Percentiles rank a stretch among this genome's conserved stretches.
Evolutionary conservation across 2,888 invertebrate genomes (phyloP).

Genomic region (Malachius bipustulatus): DNA sequence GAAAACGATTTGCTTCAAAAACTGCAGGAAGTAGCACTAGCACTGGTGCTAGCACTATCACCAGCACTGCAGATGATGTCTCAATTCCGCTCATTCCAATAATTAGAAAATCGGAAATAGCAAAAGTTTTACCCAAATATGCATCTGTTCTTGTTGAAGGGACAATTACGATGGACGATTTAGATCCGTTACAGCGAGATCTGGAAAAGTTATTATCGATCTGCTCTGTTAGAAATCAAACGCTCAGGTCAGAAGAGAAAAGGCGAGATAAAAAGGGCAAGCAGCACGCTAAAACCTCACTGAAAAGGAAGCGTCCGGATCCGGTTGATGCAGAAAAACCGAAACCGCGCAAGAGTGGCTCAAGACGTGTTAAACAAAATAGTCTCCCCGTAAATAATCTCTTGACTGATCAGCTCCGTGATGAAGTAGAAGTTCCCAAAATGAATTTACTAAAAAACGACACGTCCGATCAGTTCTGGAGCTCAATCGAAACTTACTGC

Average conservation of each 20-base stretch:
- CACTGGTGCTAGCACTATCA: too few species aligned
- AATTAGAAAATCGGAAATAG: background rate
- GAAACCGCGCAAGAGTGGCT: conserved; percentile 27
- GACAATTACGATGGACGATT: conserved; percentile 77
- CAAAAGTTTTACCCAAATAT: conserved; percentile 1
- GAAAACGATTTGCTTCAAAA: too few species aligned
- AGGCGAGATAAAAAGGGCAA: conserved; percentile 45
- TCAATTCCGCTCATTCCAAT: conserved; percentile 1
- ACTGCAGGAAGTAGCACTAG: too few species aligned
- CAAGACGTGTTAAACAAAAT: conserved; percentile 28
- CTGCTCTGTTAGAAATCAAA: conserved; percentile 66
- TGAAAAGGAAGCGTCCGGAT: conserved; percentile 32
- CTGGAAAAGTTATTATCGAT: conserved; percentile 75
- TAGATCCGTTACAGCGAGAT: conserved; percentile 78
- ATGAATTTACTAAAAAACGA: conserved; percentile 75
- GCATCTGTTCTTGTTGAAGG: conserved; percentile 47
- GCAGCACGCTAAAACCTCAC: conserved; percentile 29
- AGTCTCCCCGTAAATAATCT: conserved; percentile 26
- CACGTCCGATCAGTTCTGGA: conserved; percentile 90
- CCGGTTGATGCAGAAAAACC: conserved; percentile 30
- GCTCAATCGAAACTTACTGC: conserved; percentile 87
- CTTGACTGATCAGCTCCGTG: conserved; percentile 33
- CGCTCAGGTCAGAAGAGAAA: conserved; percentile 65
- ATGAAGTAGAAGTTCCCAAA: conserved; percentile 56
- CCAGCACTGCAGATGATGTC: too few species aligned